Conservation (phyloP, 2,888 invertebrate species). For the Pegoplata infirma region DNA sequence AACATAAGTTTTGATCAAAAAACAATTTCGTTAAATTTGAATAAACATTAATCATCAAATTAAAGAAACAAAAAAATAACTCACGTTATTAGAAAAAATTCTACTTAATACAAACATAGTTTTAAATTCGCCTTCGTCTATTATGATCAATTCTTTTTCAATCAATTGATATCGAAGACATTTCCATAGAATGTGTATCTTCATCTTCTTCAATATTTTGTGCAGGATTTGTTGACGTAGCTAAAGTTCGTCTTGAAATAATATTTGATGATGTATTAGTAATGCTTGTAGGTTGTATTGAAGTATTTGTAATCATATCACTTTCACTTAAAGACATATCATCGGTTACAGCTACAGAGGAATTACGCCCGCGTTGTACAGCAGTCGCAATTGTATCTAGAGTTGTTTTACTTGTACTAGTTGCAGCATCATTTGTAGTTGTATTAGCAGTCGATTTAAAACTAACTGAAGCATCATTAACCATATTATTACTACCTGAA, state of each 20-base stretch:
- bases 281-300: constrained; percentile 22
- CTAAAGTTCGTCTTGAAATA: constrained; percentile 26
- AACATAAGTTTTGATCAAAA: too few relatives aligned
- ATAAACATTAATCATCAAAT: too few relatives aligned
- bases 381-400: not conserved
- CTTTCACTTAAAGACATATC: constrained; percentile 64
- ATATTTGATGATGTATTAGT: constrained; percentile 46
- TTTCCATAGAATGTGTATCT: constrained; percentile 74
- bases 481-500: not conserved
- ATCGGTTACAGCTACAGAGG: constrained; percentile 16
- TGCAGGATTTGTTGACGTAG: constrained; percentile 42
- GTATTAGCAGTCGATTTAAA: constrained; percentile 38
- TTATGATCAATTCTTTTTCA: constrained; percentile 45
- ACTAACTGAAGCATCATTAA: constrained; percentile 19
- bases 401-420: constrained; percentile 29
- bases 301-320: constrained; percentile 54
- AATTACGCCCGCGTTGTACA: not conserved
- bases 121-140: not conserved
- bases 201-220: constrained; percentile 55
- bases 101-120: too few relatives aligned
- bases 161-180: constrained; percentile 76
- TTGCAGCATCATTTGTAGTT: constrained; percentile 42
- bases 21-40: too few relatives aligned
- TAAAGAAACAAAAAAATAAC: too few relatives aligned
- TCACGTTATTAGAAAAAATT: too few relatives aligned